Conservation (phyloP, 1,140 invertebrate genomes). For the Sogatella furcifera region DNA sequence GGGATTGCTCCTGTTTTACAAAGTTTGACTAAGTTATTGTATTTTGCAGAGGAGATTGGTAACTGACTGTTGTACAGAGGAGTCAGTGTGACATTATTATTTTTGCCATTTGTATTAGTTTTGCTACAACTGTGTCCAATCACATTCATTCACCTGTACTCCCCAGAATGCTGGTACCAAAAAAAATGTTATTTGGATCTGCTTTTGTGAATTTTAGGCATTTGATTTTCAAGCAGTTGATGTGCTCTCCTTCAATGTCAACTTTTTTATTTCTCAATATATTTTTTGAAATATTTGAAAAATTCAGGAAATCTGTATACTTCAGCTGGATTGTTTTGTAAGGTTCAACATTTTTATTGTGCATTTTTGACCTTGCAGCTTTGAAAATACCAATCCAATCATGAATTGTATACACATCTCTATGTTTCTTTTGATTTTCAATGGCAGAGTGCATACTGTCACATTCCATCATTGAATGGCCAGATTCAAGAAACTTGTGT, state of each 20-base stretch:
- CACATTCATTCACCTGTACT: background rate
- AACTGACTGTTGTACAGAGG: background rate
- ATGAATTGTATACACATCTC: no score
- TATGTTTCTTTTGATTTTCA: no score
- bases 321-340: no score
- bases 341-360: no score
- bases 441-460: slow-evolving; percentile 13
- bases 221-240: background rate
- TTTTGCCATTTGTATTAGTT: background rate
- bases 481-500: slow-evolving; percentile 19
- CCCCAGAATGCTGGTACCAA: background rate
- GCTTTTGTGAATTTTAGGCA: background rate
- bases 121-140: background rate
- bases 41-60: background rate
- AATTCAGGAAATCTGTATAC: no score
- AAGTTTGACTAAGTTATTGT: background rate
- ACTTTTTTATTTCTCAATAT: no score
- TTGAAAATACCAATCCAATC: no score
- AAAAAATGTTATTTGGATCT: background rate
- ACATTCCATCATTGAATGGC: slow-evolving; percentile 18
- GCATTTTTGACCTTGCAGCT: no score
- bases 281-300: no score
- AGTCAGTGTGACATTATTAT: background rate
- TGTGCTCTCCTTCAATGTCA: slow-evolving; percentile 20
- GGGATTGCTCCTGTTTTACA: background rate